Conservation (phyloP, 37 sponge, comb jelly and placozoan species). For the Beroe ovata region DNA sequence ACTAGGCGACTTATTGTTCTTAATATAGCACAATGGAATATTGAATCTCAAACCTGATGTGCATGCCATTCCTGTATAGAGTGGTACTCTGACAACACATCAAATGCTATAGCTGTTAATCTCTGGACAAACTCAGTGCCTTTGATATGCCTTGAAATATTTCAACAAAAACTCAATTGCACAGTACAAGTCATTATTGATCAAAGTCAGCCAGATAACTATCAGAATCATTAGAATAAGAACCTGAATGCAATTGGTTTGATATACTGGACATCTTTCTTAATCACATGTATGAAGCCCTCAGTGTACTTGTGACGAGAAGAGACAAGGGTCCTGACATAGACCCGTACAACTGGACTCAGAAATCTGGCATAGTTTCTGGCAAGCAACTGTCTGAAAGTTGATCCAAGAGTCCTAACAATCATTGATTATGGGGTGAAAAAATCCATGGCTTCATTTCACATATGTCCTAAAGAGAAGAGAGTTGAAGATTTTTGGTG, state of each 20-base stretch:
- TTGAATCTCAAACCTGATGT: conserved; percentile 17
- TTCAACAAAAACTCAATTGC: no score
- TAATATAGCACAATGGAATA: no score
- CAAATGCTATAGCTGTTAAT: conserved; percentile 23
- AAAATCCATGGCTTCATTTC: no score
- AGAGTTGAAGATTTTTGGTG: no score
- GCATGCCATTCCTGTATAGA: conserved; percentile 25
- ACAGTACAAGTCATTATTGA: no score
- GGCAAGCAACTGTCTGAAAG: not conserved
- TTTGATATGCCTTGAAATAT: not conserved
- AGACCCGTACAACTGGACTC: conserved; percentile 9
- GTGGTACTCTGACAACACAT: not conserved
- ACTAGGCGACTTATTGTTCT: no score
- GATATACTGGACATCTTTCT: not conserved
- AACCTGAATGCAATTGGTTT: conserved; percentile 61
- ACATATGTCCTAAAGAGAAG: no score
- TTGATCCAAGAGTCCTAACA: not conserved
- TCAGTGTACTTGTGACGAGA: conserved; percentile 33
- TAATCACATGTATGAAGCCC: not conserved
- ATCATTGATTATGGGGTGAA: no score
- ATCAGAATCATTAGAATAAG: no score
- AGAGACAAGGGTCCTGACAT: conserved; percentile 11
- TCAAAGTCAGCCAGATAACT: no score
- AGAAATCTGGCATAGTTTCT: not conserved
- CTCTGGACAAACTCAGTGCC: conserved; percentile 40